Percentiles rank a stretch among this genome's conserved stretches.
phyloP scores from a whole-genome alignment of 2,888 invertebrate species.

The Agrochola lota region DNA sequence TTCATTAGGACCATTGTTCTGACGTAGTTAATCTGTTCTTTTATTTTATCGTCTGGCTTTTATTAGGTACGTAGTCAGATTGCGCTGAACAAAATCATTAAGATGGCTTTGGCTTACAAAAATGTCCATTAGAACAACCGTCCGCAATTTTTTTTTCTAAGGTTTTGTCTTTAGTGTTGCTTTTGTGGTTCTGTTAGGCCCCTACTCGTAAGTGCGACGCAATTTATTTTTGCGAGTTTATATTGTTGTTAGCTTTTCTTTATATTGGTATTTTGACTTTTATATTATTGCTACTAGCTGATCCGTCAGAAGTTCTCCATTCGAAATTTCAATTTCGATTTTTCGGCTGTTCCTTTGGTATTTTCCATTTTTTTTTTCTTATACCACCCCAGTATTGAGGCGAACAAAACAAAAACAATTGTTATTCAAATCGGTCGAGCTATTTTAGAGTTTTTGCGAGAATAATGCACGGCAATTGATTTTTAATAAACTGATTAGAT shows the following conservation, averaged over 20 bases:
- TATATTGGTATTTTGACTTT: conserved; percentile 9
- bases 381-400: too few relatives aligned
- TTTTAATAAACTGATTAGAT: background rate
- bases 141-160: conserved; percentile 80
- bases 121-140: conserved; percentile 81
- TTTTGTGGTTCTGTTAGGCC: conserved; percentile 61
- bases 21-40: conserved; percentile 66
- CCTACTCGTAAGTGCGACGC: background rate
- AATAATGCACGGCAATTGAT: too few relatives aligned
- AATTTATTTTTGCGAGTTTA: conserved; percentile 23
- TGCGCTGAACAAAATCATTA: conserved; percentile 75
- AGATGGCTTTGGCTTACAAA: conserved; percentile 78
- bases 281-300: background rate
- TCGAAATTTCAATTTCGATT: too few relatives aligned
- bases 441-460: too few relatives aligned
- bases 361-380: too few relatives aligned
- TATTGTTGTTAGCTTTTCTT: background rate
- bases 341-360: too few relatives aligned
- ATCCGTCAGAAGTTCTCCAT: too few relatives aligned
- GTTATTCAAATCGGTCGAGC: too few relatives aligned
- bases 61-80: conserved; percentile 65
- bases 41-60: conserved; percentile 69
- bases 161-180: conserved; percentile 75
- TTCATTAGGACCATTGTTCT: conserved; percentile 64
- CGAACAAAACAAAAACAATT: too few relatives aligned